A percentile compares a stretch with the other conserved stretches of the same genome.
These are phyloP conservation scores for Sphaeridia pumilis DNA, from an alignment of 2,888 invertebrate genomes.

Conservation along the genomic window DNA sequence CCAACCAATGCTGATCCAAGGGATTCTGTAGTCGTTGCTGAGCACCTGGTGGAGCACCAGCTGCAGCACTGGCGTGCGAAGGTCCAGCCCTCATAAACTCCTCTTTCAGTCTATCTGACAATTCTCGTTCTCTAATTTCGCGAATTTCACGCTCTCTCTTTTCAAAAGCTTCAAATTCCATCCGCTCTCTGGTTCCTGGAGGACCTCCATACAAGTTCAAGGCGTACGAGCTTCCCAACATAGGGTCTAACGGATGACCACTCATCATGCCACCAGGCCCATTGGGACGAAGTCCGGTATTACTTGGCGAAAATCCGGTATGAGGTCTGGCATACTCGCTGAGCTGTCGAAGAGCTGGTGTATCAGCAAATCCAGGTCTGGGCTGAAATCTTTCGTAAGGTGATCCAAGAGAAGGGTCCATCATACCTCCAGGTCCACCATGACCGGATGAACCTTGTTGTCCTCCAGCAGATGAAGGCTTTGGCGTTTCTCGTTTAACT, in stretches of 20 bases:
- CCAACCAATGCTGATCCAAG: constrained; percentile 44
- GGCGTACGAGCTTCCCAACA: constrained; percentile 44
- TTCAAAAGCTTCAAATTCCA: constrained; percentile 47
- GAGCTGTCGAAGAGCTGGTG: constrained; percentile 81
- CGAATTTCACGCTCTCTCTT: constrained; percentile 53
- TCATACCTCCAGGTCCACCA: constrained; percentile 16
- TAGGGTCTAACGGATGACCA: constrained; percentile 68
- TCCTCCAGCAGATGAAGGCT: constrained; percentile 43
- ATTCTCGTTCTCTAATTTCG: constrained; percentile 64
- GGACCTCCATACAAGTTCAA: constrained; percentile 43
- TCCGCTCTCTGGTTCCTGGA: constrained; percentile 47
- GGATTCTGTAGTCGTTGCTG: constrained; percentile 46
- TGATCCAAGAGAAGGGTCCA: constrained; percentile 40
- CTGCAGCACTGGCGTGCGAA: constrained; percentile 37
- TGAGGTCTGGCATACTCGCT: constrained; percentile 87
- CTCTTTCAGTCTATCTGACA: constrained; percentile 75
- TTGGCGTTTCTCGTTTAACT: constrained; percentile 52
- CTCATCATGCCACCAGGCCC: constrained; percentile 41
- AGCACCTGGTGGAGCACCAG: constrained; percentile 37
- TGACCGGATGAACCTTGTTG: constrained; percentile 15
- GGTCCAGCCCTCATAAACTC: constrained; percentile 65
- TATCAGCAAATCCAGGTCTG: constrained; percentile 65
- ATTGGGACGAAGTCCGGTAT: constrained; percentile 35
- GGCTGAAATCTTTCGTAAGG: constrained; percentile 59
- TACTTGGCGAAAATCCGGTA: constrained; percentile 63